These are phyloP conservation scores for Microplitis mediator DNA, from an alignment of 1,140 invertebrate species.

Conservation along the genomic window DNA sequence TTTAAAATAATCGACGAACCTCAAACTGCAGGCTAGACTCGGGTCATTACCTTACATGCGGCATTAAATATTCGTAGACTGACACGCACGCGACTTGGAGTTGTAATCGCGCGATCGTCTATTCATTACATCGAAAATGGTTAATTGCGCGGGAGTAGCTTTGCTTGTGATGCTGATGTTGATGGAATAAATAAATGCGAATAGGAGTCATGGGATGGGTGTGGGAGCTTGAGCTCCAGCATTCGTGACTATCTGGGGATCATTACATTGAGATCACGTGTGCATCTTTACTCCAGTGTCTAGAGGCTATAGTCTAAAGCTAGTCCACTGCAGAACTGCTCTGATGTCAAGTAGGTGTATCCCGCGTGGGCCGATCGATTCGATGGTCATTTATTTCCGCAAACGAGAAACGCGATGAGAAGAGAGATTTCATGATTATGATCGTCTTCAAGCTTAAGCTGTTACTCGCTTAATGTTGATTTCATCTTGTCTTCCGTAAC, in stretches of 20 bases:
- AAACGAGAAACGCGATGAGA: slow-evolving; percentile 5
- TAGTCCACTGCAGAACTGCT: too few species aligned
- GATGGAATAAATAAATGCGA: too few species aligned
- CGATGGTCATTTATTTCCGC: slow-evolving; percentile 21
- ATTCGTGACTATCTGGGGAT: not conserved
- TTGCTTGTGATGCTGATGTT: too few species aligned
- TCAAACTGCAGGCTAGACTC: not conserved
- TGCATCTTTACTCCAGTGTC: not conserved
- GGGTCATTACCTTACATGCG: too few species aligned
- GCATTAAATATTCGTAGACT: not conserved
- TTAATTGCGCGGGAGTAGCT: slow-evolving; percentile 10
- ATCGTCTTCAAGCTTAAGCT: not conserved
- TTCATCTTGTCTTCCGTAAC: too few species aligned
- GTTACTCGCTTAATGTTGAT: not conserved
- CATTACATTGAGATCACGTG: not conserved
- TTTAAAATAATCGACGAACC: not conserved
- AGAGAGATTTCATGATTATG: not conserved
- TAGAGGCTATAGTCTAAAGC: too few species aligned
- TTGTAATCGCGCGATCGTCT: not conserved
- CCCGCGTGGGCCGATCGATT: slow-evolving; percentile 14
- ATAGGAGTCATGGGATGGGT: not conserved
- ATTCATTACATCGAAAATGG: not conserved
- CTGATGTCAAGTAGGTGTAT: slow-evolving; percentile 17
- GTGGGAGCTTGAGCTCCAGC: not conserved
- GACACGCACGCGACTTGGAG: not conserved